Base-by-base conservation (phyloP, 2,797 vertebrate genomes). In the Leuciscus waleckii region DNA sequence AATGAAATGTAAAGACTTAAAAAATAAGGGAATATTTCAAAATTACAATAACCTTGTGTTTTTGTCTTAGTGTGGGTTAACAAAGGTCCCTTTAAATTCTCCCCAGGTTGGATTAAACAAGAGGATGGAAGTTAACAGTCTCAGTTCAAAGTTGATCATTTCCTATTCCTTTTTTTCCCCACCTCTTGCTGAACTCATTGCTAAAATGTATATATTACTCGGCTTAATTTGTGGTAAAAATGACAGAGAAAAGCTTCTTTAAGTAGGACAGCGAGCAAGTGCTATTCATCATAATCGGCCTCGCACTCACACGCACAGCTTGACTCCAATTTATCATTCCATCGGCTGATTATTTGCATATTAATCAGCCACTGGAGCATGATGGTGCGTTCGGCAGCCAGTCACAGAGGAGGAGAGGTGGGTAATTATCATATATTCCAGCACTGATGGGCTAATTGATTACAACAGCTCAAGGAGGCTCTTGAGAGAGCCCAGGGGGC, bases 381-480 rank as follows among this genome's bases (percentile, higher is more conserved):
- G 96, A 95, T 95, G 91, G 94, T 93, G 93, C 91, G 4, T 90
- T 67, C 77, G 39, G 58, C 49, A 82, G 85, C 82, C 79, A 87
- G 83, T 78, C 71, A 69, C 91, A 6, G 91, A 92, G 93, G 93
- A 92, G 91, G 92, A 93, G 95, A 95, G 93, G 94, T 93, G 92
- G 92, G 95, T 96, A 96, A 97, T 96, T 97, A 97, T 95, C 95
- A 96, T 95, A 96, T 95, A 96, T 97, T 96, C 97, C 94, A 94
- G 95, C 96, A 95, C 96, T 96, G 95, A 96, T 96, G 95, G 94
- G 95, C 95, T 97, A 97, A 97, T 97, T 97, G 96, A 97, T 97
- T 97, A 97, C 93, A 96, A 96, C 96, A 96, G 96, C 95, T 95
- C 94, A 92, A 93, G 91, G 93, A 92, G 92, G 93, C 94, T 96